Base-by-base conservation (phyloP, 2,797 vertebrate genomes). In the Rhabdophis nuchalis region DNA sequence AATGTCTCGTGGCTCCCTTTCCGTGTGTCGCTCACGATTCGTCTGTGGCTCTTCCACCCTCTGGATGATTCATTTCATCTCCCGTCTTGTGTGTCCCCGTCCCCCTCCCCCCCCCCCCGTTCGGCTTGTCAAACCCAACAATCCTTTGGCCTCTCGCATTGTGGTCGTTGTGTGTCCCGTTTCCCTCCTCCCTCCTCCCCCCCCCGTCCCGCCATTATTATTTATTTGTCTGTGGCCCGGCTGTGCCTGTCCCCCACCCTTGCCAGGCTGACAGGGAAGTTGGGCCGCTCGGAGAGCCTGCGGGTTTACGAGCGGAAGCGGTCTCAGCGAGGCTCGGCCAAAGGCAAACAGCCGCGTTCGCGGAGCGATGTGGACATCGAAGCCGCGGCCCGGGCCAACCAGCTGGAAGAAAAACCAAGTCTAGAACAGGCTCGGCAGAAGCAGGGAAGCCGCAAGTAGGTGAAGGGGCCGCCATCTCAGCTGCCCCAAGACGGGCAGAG, bases 281-380 rank as follows among this genome's bases (percentile, higher is more conserved):
- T 99, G 97, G 96, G 95, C 53, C 99, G 99, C 96, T 99, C 98
- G 1, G 98, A 98, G 97, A 99, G 99, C 97, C 98, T 99, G 93
- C 98, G 98, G 27, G 98, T 98, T 95, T 95, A 92, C 97, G 98
- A 98, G 95, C 98, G 98, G 91, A 98, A 98, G 95, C 97, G 98
- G 88, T 98, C 98, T 89, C 98, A 98, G 85, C 98, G 98, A 72
- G 98, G 98, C 91, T 98, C 98, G 95, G 98, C 98, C 91, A 98
- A 98, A 98, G 96, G 97, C 96, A 97, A 96, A 97, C 98, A 99
- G 97, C 98, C 97, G 7, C 98, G 99, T 92, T 99, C 99, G 96
- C 98, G 98, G 96, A 99, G 99, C 25, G 98, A 99, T 68, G 98
- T 99, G 98, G 98, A 99, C 97, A 98, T 98, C 94, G 98, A 98